Conservation (phyloP, 2,113 vertebrate species). For the Pholis gunnellus region DNA sequence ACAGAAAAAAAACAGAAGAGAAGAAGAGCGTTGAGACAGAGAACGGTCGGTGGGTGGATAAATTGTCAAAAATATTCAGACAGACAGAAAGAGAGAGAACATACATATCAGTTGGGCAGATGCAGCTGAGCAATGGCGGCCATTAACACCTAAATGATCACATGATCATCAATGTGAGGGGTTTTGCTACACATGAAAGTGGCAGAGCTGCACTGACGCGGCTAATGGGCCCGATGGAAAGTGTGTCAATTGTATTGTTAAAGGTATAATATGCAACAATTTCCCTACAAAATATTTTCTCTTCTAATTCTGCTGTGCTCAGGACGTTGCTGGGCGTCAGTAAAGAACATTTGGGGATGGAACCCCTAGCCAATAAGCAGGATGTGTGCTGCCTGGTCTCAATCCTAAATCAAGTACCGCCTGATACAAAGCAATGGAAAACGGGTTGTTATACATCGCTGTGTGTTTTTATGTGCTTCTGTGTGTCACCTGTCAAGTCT, state of each 20-base stretch:
- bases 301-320: neutral
- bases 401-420: neutral
- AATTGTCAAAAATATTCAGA: conserved; percentile 56
- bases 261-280: neutral
- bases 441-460: neutral
- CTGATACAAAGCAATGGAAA: neutral
- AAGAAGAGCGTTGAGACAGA: conserved; percentile 41
- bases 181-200: conserved; percentile 54
- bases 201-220: conserved; percentile 57
- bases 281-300: neutral
- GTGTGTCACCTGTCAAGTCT: neutral
- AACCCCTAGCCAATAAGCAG: neutral
- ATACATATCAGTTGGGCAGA: conserved; percentile 95
- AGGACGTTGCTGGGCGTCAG: neutral
- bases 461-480: neutral
- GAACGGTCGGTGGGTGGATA: conserved; percentile 48
- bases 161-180: conserved; percentile 69
- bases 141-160: conserved; percentile 80
- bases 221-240: conserved; percentile 66
- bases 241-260: conserved; percentile 48
- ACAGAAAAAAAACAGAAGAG: conserved; percentile 20
- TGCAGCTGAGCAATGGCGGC: conserved; percentile 89
- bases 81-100: conserved; percentile 74
- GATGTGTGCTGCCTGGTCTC: neutral
- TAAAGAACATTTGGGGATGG: neutral